Conservation (phyloP, 2,888 invertebrate species). For the Leptopilina myrica region DNA sequence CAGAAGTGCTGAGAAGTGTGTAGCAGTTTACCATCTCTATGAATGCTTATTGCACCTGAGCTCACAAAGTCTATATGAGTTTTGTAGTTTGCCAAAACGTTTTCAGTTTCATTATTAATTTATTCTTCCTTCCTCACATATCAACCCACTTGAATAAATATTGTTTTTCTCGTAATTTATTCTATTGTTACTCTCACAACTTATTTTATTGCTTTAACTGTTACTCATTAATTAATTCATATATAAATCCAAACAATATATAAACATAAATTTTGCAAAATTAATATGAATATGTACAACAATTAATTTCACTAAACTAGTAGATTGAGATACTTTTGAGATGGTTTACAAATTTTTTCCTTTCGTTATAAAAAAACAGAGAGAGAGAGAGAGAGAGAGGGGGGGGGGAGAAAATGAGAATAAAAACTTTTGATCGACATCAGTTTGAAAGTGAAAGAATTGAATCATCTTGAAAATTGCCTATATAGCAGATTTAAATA, state of each 20-base stretch:
- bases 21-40: conserved; percentile 6
- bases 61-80: conserved; percentile 20
- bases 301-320: too few species aligned
- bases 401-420: too few species aligned
- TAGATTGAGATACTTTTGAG: too few species aligned
- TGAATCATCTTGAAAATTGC: conserved; percentile 21
- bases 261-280: too few species aligned
- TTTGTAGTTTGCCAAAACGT: conserved; percentile 5
- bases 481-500: conserved; percentile 19
- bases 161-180: neutral
- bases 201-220: too few species aligned
- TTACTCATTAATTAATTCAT: too few species aligned
- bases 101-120: conserved; percentile 6
- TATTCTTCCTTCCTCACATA: conserved; percentile 6
- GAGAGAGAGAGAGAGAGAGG: too few species aligned
- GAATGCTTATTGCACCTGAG: conserved; percentile 38
- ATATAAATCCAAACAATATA: too few species aligned
- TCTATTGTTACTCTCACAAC: too few species aligned
- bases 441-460: neutral
- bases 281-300: too few species aligned
- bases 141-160: neutral
- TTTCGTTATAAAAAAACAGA: too few species aligned
- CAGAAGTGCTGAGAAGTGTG: neutral
- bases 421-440: neutral
- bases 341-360: too few species aligned